Percentiles rank a stretch among this genome's conserved stretches.
Evolutionary conservation across 2,797 vertebrate genomes (phyloP).

Genomic region (Lindbergichthys nudifrons): DNA sequence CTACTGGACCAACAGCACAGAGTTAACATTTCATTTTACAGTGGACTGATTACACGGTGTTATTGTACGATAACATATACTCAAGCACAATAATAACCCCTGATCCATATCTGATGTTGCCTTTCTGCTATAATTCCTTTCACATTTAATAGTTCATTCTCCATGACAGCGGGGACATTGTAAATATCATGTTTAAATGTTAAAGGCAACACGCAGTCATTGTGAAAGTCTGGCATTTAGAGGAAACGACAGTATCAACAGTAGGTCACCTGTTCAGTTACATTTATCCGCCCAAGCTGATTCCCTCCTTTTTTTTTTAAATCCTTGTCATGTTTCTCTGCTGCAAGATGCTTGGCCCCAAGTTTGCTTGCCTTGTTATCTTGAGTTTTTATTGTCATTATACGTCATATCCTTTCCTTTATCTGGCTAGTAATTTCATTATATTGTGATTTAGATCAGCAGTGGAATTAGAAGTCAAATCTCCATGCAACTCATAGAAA

Average conservation of each 20-base stretch:
- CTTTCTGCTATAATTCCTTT: constrained; percentile 3
- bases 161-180: neutral
- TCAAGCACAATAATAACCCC: neutral
- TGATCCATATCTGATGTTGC: constrained; percentile 1
- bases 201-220: neutral
- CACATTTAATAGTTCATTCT: constrained; percentile 10
- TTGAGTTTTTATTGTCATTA: constrained; percentile 1
- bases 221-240: neutral
- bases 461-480: constrained; percentile 9
- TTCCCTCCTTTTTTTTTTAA: neutral
- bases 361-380: constrained; percentile 5
- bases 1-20: neutral
- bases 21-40: constrained; percentile 42
- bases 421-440: neutral
- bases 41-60: constrained; percentile 8
- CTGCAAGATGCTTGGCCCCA: neutral
- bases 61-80: constrained; percentile 15
- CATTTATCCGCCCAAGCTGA: neutral
- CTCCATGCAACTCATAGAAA: constrained; percentile 1
- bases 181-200: constrained; percentile 21
- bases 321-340: neutral
- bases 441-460: constrained; percentile 21
- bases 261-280: neutral
- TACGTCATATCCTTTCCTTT: neutral
- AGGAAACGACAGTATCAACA: neutral